These are phyloP conservation scores for Teleopsis dalmanni DNA, from an alignment of 1,140 invertebrate species.

Conservation along the genomic window DNA sequence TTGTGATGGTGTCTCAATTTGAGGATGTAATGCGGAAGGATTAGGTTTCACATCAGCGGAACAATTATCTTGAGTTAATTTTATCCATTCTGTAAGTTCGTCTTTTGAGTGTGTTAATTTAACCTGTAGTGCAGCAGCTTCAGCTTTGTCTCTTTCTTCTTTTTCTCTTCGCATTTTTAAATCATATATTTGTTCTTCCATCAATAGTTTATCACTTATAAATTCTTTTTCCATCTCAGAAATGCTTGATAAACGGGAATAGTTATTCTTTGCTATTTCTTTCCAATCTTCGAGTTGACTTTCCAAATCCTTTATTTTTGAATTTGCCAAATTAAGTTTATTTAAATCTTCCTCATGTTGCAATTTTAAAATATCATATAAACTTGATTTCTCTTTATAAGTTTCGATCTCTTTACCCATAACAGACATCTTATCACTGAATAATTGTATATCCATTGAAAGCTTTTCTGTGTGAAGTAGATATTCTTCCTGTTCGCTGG, in stretches of 20 bases:
- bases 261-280: conserved; percentile 53
- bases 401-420: too few relatives aligned
- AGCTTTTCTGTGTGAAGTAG: too few relatives aligned
- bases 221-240: conserved; percentile 53
- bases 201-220: conserved; percentile 53
- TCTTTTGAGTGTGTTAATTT: conserved; percentile 48
- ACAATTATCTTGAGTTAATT: conserved; percentile 46
- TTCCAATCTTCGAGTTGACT: conserved; percentile 59
- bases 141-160: conserved; percentile 26
- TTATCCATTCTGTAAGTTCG: conserved; percentile 52
- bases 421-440: too few relatives aligned
- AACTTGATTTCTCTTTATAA: too few relatives aligned
- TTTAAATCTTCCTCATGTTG: too few relatives aligned
- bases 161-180: conserved; percentile 48
- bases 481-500: too few relatives aligned
- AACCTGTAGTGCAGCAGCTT: conserved; percentile 50
- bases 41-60: conserved; percentile 30
- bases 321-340: too few relatives aligned
- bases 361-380: too few relatives aligned
- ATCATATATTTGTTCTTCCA: conserved; percentile 57
- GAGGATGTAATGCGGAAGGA: conserved; percentile 40
- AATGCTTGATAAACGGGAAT: conserved; percentile 51
- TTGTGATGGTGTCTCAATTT: conserved; percentile 51
- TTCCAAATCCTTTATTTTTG: too few relatives aligned
- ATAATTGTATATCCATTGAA: too few relatives aligned